Percentiles rank a stretch among this genome's conserved stretches.
These are phyloP conservation scores for Heterochromis multidens DNA, from an alignment of 2,113 vertebrate species.

Conservation along the genomic window DNA sequence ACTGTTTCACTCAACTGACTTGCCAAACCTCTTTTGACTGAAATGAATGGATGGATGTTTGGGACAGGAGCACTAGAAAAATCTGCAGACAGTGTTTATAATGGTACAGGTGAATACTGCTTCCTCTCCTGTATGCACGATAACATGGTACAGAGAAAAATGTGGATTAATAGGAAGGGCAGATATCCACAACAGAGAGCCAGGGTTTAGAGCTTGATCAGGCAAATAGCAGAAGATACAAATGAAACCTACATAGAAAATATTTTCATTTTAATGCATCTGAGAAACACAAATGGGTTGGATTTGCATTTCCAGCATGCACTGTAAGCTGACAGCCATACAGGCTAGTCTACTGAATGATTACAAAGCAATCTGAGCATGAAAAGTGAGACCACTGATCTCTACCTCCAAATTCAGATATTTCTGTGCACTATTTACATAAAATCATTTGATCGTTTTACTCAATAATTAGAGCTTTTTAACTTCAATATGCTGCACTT, in stretches of 20 bases:
- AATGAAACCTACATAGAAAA: constrained; percentile 51
- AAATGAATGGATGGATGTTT: constrained; percentile 6
- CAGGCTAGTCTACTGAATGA: neutral
- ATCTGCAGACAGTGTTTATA: neutral
- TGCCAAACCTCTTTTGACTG: constrained; percentile 33
- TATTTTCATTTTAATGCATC: constrained; percentile 25
- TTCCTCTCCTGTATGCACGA: neutral
- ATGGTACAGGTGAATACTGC: neutral
- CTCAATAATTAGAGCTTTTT: neutral
- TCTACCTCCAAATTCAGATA: constrained; percentile 5
- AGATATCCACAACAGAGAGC: neutral
- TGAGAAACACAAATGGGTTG: neutral
- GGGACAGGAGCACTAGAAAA: neutral
- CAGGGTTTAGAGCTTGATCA: constrained; percentile 6
- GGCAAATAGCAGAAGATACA: constrained; percentile 51
- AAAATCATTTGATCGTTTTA: neutral
- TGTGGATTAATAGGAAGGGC: neutral
- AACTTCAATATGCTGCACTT: neutral
- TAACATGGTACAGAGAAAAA: neutral
- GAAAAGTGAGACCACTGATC: neutral
- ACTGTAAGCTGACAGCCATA: neutral
- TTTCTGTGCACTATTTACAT: constrained; percentile 36
- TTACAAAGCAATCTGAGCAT: neutral
- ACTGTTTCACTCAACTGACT: constrained; percentile 55
- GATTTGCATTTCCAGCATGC: constrained; percentile 15